These are phyloP conservation scores for Drosophila tani DNA, from an alignment of 1,140 invertebrate genomes.

Conservation along the genomic window DNA sequence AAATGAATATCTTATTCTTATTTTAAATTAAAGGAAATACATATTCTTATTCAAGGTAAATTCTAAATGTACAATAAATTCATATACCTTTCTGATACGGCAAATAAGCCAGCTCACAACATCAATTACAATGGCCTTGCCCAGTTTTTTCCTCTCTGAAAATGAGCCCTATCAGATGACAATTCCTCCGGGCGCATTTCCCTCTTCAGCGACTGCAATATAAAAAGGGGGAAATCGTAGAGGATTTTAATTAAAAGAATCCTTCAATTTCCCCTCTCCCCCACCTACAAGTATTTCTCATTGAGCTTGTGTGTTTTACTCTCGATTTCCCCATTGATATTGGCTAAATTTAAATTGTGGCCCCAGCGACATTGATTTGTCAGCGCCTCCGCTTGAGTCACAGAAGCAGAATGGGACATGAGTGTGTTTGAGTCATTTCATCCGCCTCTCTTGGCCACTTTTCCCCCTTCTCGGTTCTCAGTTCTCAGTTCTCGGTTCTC, in stretches of 20 bases:
- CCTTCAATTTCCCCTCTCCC: not conserved
- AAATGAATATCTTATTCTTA: not conserved
- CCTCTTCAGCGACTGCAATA: constrained; percentile 2
- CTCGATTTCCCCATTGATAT: constrained; percentile 46
- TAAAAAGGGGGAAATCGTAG: constrained; percentile 21
- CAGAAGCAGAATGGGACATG: constrained; percentile 19
- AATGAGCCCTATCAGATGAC: constrained; percentile 31
- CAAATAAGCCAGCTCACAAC: not conserved
- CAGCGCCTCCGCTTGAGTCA: constrained; percentile 50
- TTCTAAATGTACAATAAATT: not conserved
- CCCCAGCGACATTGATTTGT: constrained; percentile 70
- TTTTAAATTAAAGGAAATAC: not conserved
- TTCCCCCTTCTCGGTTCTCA: constrained; percentile 1
- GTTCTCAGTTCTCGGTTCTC: not conserved
- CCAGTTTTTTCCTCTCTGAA: not conserved
- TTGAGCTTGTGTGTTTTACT: constrained; percentile 3
- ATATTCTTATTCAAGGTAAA: not conserved
- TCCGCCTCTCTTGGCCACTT: not conserved
- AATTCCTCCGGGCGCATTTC: constrained; percentile 17
- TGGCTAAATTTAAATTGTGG: constrained; percentile 72
- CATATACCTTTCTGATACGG: too few species aligned
- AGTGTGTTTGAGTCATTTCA: constrained; percentile 35
- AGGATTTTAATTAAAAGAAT: constrained; percentile 37
- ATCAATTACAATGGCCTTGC: not conserved
- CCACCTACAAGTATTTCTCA: not conserved